phyloP scores from a whole-genome alignment of 2,113 vertebrate species.

The Silurus meridionalis region DNA sequence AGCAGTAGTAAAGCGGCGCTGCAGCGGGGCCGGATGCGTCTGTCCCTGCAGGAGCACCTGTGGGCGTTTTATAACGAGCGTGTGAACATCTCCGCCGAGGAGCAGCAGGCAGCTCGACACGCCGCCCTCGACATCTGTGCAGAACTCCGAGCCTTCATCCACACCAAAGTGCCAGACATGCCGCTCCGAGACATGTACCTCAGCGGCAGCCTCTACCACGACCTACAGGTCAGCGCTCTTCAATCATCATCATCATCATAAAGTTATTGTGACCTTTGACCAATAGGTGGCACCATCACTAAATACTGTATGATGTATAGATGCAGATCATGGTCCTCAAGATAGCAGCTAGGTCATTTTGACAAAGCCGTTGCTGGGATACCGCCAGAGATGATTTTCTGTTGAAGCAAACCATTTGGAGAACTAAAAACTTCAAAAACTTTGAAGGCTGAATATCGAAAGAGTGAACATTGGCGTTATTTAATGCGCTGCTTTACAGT shows the following conservation, averaged over 20 bases:
- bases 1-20: constrained; percentile 75
- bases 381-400: too few species aligned
- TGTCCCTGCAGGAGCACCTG: constrained; percentile 93
- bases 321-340: too few species aligned
- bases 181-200: constrained; percentile 96
- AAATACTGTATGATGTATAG: too few species aligned
- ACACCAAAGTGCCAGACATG: constrained; percentile 94
- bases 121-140: constrained; percentile 94
- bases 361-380: too few species aligned
- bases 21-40: constrained; percentile 85
- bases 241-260: background rate
- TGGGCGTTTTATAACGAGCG: constrained; percentile 82
- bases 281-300: too few species aligned
- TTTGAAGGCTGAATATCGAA: too few species aligned
- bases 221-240: constrained; percentile 82
- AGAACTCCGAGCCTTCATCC: constrained; percentile 89
- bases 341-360: too few species aligned
- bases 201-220: constrained; percentile 94
- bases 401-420: too few species aligned
- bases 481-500: too few species aligned
- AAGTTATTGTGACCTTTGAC: too few species aligned
- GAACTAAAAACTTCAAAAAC: too few species aligned
- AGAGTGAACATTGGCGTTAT: too few species aligned
- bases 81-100: constrained; percentile 82
- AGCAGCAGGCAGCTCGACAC: constrained; percentile 87